Percentiles rank a stretch among this genome's conserved stretches.
Conservation (phyloP, 2,888 invertebrate genomes). For the Helleia helle region DNA sequence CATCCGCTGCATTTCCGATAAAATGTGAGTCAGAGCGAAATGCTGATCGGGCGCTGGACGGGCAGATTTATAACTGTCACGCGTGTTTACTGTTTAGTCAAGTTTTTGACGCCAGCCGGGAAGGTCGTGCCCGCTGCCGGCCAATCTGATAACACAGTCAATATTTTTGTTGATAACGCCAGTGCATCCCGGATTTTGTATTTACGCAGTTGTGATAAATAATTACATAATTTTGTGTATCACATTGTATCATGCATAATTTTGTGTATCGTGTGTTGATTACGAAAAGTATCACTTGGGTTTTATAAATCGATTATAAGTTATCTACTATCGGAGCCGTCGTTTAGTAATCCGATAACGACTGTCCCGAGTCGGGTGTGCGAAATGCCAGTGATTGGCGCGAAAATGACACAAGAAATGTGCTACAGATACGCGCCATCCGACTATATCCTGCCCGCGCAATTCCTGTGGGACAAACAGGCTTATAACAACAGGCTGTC, state of each 20-base stretch:
- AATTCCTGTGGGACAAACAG: conserved; percentile 51
- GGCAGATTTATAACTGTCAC: conserved; percentile 1
- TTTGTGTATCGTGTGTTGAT: background rate
- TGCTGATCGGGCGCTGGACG: conserved; percentile 5
- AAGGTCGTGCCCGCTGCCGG: background rate
- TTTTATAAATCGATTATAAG: conserved; percentile 26
- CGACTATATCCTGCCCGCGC: conserved; percentile 40
- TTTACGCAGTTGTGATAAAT: conserved; percentile 11
- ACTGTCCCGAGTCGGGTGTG: too few species aligned
- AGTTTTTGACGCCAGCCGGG: background rate
- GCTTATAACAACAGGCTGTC: too few species aligned
- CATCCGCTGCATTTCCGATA: conserved; percentile 67
- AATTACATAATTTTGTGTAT: conserved; percentile 9
- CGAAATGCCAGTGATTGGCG: conserved; percentile 63
- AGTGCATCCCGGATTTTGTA: conserved; percentile 6
- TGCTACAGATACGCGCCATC: conserved; percentile 40
- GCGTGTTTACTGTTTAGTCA: background rate
- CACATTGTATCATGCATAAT: conserved; percentile 1
- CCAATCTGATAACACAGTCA: too few species aligned
- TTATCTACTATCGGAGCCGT: conserved; percentile 29
- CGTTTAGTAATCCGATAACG: conserved; percentile 35
- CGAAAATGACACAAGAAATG: conserved; percentile 51
- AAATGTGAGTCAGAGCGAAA: conserved; percentile 48
- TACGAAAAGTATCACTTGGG: conserved; percentile 42
- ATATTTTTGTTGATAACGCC: conserved; percentile 1